Evolutionary conservation across 2,797 vertebrate species (phyloP), one percentile per base, ranked within the genome.

Genomic region (Anguilla marmorata): DNA sequence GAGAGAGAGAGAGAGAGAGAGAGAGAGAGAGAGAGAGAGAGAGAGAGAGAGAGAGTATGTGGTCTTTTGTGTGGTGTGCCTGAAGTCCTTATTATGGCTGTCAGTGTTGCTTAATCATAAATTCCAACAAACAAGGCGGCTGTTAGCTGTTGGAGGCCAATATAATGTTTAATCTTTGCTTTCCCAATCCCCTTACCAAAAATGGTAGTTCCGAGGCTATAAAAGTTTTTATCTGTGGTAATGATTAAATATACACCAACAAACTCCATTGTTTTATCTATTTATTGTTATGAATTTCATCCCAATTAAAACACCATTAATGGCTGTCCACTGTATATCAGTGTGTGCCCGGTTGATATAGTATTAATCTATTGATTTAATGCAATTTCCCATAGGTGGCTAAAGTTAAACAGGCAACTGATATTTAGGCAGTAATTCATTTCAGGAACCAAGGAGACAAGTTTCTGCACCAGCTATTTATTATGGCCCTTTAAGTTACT

Each of bases 111-210:
- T 24, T n/a, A 82, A 82, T 82, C 41, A 50, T 82, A 50, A 8
- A 82, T 79, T 82, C 79, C 45, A n/a, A 48, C 21, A 12, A 82
- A 19, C 45, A 82, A 50, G 74, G 33, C 41, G 45, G 79, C 37
- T 21, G 24, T 82, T 24, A 82, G 27, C 45, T 48, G 45, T 48
- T n/a, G 6, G 41, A 48, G 5, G 79, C 19, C 79, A 58, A 45
- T 60, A 21, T 27, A 87, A 87, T 87, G 74, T 82, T 45, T 80
- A 3, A 82, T 82, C 74, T 50, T 48, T 3, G 21, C 24, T 56
- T 82, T 33, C 27, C 12, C 33, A 76, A n/a, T 87, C 41, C 45
- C 2, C 27, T 24, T 83, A 50, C 37, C 80, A 33, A 69, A 84
- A 84, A 56, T 12, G 30, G 63, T 85, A 14, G 72, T 74, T 41